phyloP scores from a whole-genome alignment of 2,797 vertebrate species.

The Argya squamiceps region DNA sequence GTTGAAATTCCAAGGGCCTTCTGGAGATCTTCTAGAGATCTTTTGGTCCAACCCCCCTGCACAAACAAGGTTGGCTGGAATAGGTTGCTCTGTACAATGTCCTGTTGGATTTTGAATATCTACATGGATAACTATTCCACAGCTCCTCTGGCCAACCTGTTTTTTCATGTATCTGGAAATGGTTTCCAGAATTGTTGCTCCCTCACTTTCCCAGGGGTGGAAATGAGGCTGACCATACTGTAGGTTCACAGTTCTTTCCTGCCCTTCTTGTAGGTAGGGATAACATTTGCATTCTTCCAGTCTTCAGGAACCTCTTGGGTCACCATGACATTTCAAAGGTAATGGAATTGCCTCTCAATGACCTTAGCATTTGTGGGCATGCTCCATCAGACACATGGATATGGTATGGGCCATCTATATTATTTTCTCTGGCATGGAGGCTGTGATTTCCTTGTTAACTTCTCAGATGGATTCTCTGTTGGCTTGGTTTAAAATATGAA shows the following conservation, averaged over 20 bases:
- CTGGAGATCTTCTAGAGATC: background rate
- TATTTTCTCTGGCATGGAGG: background rate
- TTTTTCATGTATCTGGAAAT: background rate
- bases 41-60: background rate
- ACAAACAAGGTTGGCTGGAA: background rate
- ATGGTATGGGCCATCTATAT: background rate
- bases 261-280: background rate
- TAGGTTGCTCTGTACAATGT: background rate
- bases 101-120: background rate
- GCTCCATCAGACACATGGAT: background rate
- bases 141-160: background rate
- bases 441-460: background rate
- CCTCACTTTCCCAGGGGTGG: background rate
- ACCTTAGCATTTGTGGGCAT: background rate
- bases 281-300: background rate
- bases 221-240: background rate
- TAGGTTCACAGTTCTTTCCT: background rate
- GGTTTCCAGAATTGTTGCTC: background rate
- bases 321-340: background rate
- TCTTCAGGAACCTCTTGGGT: background rate
- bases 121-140: background rate
- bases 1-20: background rate
- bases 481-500: background rate
- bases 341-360: background rate
- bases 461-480: background rate